Evolutionary conservation across 2,888 invertebrate genomes (phyloP).

Genomic region (Zele albiditarsus): DNA sequence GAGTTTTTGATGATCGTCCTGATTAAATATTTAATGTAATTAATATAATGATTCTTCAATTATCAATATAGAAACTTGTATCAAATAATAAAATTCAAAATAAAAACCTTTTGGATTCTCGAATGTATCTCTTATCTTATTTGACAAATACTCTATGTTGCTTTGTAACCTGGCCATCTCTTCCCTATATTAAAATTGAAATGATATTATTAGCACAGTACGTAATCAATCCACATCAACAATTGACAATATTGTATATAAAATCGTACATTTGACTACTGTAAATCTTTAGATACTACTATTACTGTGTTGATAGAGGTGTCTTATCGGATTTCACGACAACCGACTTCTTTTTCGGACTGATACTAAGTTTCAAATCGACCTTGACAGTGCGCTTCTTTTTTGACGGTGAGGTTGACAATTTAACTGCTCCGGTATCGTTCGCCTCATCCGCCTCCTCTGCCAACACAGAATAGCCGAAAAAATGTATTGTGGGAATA

Average conservation of each 20-base stretch:
- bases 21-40: constrained; percentile 26
- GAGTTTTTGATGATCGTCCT: constrained; percentile 36
- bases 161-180: constrained; percentile 87
- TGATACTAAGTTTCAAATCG: constrained; percentile 71
- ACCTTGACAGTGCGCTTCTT: constrained; percentile 71
- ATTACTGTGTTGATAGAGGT: constrained; percentile 69
- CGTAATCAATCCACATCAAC: background rate
- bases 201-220: constrained; percentile 39
- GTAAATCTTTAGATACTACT: constrained; percentile 47
- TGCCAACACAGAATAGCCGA: constrained; percentile 68
- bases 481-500: constrained; percentile 37
- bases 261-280: constrained; percentile 25
- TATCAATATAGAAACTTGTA: background rate
- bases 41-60: background rate
- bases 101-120: constrained; percentile 58
- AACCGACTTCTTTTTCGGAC: constrained; percentile 68
- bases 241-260: constrained; percentile 1
- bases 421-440: constrained; percentile 52
- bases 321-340: constrained; percentile 62
- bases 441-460: constrained; percentile 64
- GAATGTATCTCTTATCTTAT: constrained; percentile 67
- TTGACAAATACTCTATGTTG: constrained; percentile 82
- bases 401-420: constrained; percentile 63
- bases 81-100: background rate
- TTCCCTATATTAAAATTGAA: constrained; percentile 74